Percentiles rank a stretch among this genome's conserved stretches.
phyloP scores from a whole-genome alignment of 1,140 invertebrate genomes.

The Lordiphosa collinella region DNA sequence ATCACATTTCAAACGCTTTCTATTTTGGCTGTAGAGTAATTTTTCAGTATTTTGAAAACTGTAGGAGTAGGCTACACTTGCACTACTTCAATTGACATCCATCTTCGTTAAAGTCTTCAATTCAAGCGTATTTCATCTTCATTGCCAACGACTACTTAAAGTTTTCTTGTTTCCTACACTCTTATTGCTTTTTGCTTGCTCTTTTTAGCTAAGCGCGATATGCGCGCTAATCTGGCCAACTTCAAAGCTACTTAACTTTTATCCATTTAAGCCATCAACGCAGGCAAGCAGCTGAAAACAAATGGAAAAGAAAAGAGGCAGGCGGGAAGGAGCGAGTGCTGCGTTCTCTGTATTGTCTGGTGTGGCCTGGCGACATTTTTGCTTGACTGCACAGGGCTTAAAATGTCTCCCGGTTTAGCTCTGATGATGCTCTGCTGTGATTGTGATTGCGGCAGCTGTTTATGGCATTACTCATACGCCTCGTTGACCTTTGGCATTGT shows the following conservation, averaged over 20 bases:
- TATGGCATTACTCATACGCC: slow-evolving; percentile 76
- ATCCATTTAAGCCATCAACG: slow-evolving; percentile 73
- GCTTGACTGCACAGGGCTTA: slow-evolving; percentile 65
- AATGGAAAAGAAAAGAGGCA: slow-evolving; percentile 44
- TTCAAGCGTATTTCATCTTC: slow-evolving; percentile 41
- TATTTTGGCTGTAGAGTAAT: too few species aligned
- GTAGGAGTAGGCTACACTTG: too few species aligned
- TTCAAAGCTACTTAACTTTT: slow-evolving; percentile 76
- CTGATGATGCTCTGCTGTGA: slow-evolving; percentile 51
- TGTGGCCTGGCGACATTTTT: slow-evolving; percentile 67
- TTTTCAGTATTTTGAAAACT: too few species aligned
- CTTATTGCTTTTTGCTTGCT: slow-evolving; percentile 33
- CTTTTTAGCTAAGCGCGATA: slow-evolving; percentile 54
- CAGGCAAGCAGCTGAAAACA: slow-evolving; percentile 52
- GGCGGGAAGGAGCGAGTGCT: not conserved
- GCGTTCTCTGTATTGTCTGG: slow-evolving; percentile 18
- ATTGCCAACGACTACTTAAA: slow-evolving; percentile 4
- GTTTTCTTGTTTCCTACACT: slow-evolving; percentile 28
- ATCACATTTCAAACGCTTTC: too few species aligned
- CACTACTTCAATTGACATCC: too few species aligned
- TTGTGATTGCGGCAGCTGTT: slow-evolving; percentile 71
- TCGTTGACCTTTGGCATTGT: slow-evolving; percentile 64
- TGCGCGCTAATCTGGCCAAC: slow-evolving; percentile 71
- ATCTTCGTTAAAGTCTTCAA: not conserved
- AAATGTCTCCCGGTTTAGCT: slow-evolving; percentile 62